Evolutionary conservation across 2,797 vertebrate species (phyloP), one percentile per base, ranked within the genome.

Genomic region (Enteromius radiatus): DNA sequence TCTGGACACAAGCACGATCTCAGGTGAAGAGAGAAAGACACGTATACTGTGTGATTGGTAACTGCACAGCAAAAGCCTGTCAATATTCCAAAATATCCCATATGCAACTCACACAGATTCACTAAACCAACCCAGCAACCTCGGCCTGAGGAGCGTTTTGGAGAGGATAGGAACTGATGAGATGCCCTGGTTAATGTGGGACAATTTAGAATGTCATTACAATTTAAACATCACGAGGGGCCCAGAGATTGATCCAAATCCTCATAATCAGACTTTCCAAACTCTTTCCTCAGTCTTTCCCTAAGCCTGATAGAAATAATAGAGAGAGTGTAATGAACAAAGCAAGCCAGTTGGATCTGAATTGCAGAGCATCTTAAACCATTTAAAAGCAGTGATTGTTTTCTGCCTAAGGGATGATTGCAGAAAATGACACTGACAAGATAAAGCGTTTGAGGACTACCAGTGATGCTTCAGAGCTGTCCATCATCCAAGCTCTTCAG

Each of bases 161-260:
- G 69, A 76, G 82, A 26, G 82, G 61, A 86, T 78, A 65, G 67
- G 81, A 77, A 45, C 71, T 59, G 45, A 45, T 45, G 68, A 64
- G 82, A 78, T 85, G 75, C 85, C 83, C 78, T 17, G 67, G 69
- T 79, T 83, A 83, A 81, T 76, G 73, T 45, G 52, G 68, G 70
- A 78, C 78, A 78, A 87, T 83, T 89, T 82, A 36, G 73, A 63
- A 82, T 71, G 70, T 84, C 73, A 33, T 41, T 71, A n/a, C 56
- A 65, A 43, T 78, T 81, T 80, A 82, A 68, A 85, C 5, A 54
- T 73, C 64, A 79, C 28, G 21, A 59, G 41, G 80, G 65, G 45
- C 41, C n/a, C 45, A 59, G 73, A 77, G 78, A 78, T 82, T 54
- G 59, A 78, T 79, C 75, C 76, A 82, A 86, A 84, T 82, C 80